Evolutionary conservation across 2,888 invertebrate species (phyloP), one percentile per base, ranked within the genome.

Genomic region (Andricus quercusramuli): DNA sequence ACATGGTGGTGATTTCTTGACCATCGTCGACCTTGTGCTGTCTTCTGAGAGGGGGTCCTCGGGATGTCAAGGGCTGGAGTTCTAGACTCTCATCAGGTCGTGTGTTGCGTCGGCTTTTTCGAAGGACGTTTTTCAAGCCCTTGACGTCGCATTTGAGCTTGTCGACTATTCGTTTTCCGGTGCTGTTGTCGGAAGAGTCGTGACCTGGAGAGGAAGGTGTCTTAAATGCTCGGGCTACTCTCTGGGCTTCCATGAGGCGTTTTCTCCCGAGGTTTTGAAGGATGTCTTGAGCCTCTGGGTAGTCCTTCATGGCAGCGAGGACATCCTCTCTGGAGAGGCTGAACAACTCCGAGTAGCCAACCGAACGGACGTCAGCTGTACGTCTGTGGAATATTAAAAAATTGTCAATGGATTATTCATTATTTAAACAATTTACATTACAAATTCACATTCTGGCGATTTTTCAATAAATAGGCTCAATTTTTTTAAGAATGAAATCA

Each of bases 271-370:
- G 94, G 15, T 96, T 97, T 91, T 98, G 97, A n/a, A 98, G 94
- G 85, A 98, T 98, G 86, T 98, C 97, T 93, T 98, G 98, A 0
- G 99, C 99, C 93, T 99, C 98, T 0, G 99, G 99, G 90, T 99
- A 99, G 92, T 99, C 99, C 92, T 98, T 98, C 96, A 99, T 98
- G 0, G 99, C 99, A 0, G 97, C 96, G 44, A 99, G 93, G 0
- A 99, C 98, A 90, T 99, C 99, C 93, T 99, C 98, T 6, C 98
- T 94, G 0, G 98, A 98, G 32, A 99, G 93, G 44, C 98, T 98
- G 92, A 99, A 99, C 32, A 99, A 94, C 92, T 99, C 99, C 0
- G 98, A 98, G 90, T 99, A 99, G 0, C 99, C 99, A 1, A 99
- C 98, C 0, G 98, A 98, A 79, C 98, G 95, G 3, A 99, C 99